phyloP scores from a whole-genome alignment of 2,797 vertebrate genomes.

The Thripadectes ignobilis region DNA sequence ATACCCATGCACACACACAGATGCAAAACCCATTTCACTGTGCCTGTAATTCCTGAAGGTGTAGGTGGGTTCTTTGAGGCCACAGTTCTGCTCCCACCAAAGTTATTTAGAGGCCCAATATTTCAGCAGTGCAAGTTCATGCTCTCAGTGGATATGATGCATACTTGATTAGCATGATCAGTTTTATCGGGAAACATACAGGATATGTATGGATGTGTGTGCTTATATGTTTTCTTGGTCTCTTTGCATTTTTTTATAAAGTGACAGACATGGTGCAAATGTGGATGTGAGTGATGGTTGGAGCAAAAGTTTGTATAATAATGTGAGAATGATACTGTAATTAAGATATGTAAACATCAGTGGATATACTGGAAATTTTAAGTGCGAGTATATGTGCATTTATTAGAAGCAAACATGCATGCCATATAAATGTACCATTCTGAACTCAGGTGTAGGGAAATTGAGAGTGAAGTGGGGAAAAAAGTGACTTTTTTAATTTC shows the following conservation, averaged over 20 bases:
- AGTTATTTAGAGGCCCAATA: background rate
- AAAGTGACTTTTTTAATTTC: background rate
- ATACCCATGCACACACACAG: rapidly evolving
- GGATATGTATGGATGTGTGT: background rate
- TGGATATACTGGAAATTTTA: background rate
- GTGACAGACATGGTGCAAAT: background rate
- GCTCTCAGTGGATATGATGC: rapidly evolving
- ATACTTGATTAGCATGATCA: background rate
- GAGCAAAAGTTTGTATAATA: background rate
- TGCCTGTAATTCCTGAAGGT: background rate
- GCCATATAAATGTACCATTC: background rate
- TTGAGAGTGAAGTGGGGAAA: background rate
- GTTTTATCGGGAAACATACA: background rate
- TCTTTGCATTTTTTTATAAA: background rate
- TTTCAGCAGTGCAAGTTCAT: background rate
- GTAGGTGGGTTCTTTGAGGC: background rate
- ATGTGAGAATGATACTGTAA: background rate
- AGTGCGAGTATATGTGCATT: background rate
- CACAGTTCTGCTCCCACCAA: background rate
- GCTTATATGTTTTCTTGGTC: background rate
- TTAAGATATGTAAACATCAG: background rate
- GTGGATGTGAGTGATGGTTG: background rate
- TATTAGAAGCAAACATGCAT: background rate
- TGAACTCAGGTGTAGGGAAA: background rate
- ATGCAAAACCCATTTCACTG: background rate